Percentiles rank a stretch among this genome's conserved stretches.
phyloP scores from a whole-genome alignment of 2,888 invertebrate genomes.

The Phortica magna region DNA sequence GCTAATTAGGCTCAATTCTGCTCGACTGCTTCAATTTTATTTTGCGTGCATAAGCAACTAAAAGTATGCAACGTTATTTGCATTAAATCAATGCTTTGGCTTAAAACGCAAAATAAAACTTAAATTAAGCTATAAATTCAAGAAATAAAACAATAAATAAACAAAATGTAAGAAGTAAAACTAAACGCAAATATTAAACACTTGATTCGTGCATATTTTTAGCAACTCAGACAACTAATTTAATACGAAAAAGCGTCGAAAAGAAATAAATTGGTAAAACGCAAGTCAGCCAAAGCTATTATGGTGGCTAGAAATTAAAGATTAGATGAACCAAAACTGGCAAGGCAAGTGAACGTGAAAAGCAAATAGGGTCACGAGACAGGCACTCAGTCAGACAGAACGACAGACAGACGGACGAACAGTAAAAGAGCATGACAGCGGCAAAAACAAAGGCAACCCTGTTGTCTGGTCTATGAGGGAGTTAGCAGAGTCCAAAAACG shows the following conservation, averaged over 20 bases:
- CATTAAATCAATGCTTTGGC: constrained; percentile 14
- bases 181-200: constrained; percentile 23
- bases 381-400: not conserved
- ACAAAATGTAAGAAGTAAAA: not conserved
- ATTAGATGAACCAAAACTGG: not conserved
- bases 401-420: not conserved
- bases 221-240: not conserved
- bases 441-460: not conserved
- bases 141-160: not conserved
- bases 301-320: not conserved
- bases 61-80: constrained; percentile 20
- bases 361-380: constrained; percentile 21
- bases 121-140: constrained; percentile 12
- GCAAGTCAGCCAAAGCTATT: not conserved
- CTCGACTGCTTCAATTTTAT: not conserved
- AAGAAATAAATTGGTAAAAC: not conserved
- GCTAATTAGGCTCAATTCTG: constrained; percentile 57
- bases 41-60: not conserved
- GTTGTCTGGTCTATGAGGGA: constrained; percentile 23
- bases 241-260: not conserved
- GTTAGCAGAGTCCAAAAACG: not conserved
- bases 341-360: constrained; percentile 12
- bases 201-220: constrained; percentile 11
- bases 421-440: not conserved
- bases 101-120: not conserved